Conservation (phyloP, 2,888 invertebrate species). For the Melanargia galathea region DNA sequence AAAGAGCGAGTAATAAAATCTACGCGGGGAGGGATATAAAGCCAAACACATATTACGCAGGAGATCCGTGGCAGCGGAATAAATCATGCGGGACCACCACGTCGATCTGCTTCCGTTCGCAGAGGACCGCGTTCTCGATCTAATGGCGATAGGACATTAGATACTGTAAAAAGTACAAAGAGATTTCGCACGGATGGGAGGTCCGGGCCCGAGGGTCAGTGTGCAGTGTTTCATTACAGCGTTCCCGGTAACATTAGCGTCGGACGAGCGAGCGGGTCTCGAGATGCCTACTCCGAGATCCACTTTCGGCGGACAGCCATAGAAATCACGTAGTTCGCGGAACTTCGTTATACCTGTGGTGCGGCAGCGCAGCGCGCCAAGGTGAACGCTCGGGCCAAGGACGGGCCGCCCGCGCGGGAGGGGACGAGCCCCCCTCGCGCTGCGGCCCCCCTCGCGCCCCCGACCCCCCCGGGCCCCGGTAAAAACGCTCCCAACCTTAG, state of each 20-base stretch:
- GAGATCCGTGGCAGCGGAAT: slow-evolving; percentile 50
- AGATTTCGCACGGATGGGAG: slow-evolving; percentile 40
- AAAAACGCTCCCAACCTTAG: slow-evolving; percentile 75
- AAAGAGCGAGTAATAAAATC: slow-evolving; percentile 49
- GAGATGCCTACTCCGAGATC: slow-evolving; percentile 62
- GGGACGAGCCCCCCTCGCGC: slow-evolving; percentile 55
- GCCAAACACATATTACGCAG: slow-evolving; percentile 56
- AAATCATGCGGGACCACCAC: slow-evolving; percentile 61
- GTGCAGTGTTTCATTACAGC: slow-evolving; percentile 65
- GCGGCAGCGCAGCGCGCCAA: slow-evolving; percentile 78
- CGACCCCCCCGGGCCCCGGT: slow-evolving; percentile 59
- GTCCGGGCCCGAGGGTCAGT: slow-evolving; percentile 49
- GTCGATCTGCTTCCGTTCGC: slow-evolving; percentile 49
- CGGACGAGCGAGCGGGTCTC: slow-evolving; percentile 58
- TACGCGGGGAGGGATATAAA: slow-evolving; percentile 57
- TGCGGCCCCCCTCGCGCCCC: slow-evolving; percentile 46
- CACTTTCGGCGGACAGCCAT: slow-evolving; percentile 75
- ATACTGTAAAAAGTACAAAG: slow-evolving; percentile 48
- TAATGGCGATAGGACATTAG: slow-evolving; percentile 45
- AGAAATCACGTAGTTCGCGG: slow-evolving; percentile 81
- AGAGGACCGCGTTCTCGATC: slow-evolving; percentile 45
- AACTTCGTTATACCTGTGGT: slow-evolving; percentile 82
- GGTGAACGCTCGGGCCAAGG: slow-evolving; percentile 82
- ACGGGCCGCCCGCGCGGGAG: slow-evolving; percentile 74
- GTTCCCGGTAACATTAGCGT: slow-evolving; percentile 68